Conservation (phyloP, 1,140 invertebrate genomes). For the Antheraea pernyi region DNA sequence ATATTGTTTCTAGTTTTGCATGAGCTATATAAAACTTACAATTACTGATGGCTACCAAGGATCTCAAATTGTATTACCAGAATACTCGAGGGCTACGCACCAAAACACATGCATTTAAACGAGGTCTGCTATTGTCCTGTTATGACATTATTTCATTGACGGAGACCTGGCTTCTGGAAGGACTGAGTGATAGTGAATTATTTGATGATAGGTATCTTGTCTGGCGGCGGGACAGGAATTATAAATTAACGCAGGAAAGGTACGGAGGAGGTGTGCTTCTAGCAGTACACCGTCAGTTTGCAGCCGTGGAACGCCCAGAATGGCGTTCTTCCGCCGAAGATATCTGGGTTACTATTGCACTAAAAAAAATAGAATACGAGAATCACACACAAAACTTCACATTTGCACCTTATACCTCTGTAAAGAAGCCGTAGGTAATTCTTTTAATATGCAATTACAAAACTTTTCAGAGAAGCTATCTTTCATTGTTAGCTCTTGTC, state of each 20-base stretch:
- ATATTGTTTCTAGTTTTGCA: no score
- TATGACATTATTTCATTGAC: no score
- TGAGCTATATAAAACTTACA: no score
- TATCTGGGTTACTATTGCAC: constrained; percentile 24
- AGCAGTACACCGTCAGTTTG: constrained; percentile 18
- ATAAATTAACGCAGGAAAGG: constrained; percentile 10
- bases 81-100: no score
- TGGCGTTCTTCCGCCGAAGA: constrained; percentile 31
- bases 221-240: constrained; percentile 15
- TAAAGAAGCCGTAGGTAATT: constrained; percentile 21
- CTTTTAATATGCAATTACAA: constrained; percentile 16
- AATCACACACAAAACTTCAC: constrained; percentile 15
- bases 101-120: no score
- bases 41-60: no score
- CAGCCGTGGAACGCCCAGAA: constrained; percentile 16
- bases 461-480: constrained; percentile 23
- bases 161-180: no score
- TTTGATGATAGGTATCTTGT: constrained; percentile 18
- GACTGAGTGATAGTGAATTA: no score
- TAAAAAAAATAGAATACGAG: background rate
- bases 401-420: constrained; percentile 27
- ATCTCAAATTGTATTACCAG: no score
- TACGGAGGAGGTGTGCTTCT: constrained; percentile 19
- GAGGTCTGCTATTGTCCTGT: no score
- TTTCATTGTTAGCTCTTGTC: constrained; percentile 17